Conservation (phyloP, 30 jellyfish, hydroid and myxozoan genomes). For the Aurelia aurita region DNA sequence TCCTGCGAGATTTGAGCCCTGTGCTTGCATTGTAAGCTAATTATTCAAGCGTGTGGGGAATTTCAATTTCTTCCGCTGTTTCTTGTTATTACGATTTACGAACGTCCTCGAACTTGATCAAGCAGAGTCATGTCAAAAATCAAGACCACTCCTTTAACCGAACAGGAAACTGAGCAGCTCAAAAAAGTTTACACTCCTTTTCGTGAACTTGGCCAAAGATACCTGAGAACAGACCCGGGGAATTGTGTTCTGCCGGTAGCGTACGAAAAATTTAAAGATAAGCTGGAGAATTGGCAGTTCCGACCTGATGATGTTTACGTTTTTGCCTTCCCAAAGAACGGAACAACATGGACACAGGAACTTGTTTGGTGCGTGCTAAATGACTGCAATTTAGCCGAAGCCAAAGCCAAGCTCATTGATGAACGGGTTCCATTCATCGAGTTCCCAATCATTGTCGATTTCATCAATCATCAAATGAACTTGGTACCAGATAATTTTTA, state of each 20-base stretch:
- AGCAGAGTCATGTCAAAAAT: not conserved
- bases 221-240: constrained; percentile 46
- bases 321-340: constrained; percentile 29
- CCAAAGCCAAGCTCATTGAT: not conserved
- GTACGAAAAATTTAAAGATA: constrained; percentile 29
- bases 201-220: not conserved
- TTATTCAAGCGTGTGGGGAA: too few relatives aligned
- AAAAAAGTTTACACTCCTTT: not conserved
- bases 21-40: too few relatives aligned
- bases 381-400: not conserved
- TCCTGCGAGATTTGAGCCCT: too few relatives aligned
- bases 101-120: not conserved
- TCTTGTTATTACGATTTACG: too few relatives aligned
- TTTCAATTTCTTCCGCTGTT: too few relatives aligned
- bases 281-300: constrained; percentile 10
- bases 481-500: not conserved
- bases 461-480: not conserved
- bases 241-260: constrained; percentile 33
- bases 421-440: constrained; percentile 19
- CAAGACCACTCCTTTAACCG: not conserved
- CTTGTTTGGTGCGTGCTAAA: constrained; percentile 25
- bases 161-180: not conserved
- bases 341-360: constrained; percentile 63
- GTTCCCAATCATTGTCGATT: not conserved
- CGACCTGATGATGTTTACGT: constrained; percentile 40